Conservation (phyloP, 2,888 invertebrate species). For the Schizaphis graminum region DNA sequence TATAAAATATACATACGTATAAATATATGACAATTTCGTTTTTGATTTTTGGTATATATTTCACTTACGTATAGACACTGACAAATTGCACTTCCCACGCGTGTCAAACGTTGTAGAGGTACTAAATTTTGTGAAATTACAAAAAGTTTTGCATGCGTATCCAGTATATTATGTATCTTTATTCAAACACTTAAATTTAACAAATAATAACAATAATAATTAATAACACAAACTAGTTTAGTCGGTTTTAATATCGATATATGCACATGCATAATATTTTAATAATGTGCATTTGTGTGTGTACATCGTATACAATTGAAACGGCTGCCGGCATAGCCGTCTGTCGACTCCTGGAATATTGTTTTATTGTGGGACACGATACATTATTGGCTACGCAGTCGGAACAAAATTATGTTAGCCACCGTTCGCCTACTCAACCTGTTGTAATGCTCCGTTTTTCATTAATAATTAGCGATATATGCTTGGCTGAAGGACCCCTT, state of each 20-base stretch:
- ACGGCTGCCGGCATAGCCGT: conserved; percentile 33
- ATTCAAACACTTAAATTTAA: neutral
- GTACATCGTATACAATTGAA: neutral
- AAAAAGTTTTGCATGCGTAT: neutral
- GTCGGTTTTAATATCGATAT: neutral
- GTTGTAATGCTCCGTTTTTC: conserved; percentile 56
- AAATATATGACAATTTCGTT: neutral
- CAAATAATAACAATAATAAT: conserved; percentile 16
- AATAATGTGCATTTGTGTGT: neutral
- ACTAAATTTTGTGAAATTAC: neutral
- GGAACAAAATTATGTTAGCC: conserved; percentile 51
- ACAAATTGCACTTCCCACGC: conserved; percentile 52
- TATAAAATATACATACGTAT: neutral
- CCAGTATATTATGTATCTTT: neutral
- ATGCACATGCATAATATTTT: conserved; percentile 3
- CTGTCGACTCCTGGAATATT: conserved; percentile 62
- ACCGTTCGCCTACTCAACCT: conserved; percentile 63
- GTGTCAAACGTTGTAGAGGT: neutral
- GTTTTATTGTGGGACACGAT: conserved; percentile 50
- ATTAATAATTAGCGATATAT: conserved; percentile 64
- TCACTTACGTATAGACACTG: conserved; percentile 20
- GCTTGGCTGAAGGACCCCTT: conserved; percentile 53
- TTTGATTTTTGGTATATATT: neutral
- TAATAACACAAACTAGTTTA: neutral
- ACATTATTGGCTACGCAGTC: conserved; percentile 53